These are phyloP conservation scores for Thaumatotibia leucotreta DNA, from an alignment of 1,140 invertebrate genomes.

Conservation along the genomic window DNA sequence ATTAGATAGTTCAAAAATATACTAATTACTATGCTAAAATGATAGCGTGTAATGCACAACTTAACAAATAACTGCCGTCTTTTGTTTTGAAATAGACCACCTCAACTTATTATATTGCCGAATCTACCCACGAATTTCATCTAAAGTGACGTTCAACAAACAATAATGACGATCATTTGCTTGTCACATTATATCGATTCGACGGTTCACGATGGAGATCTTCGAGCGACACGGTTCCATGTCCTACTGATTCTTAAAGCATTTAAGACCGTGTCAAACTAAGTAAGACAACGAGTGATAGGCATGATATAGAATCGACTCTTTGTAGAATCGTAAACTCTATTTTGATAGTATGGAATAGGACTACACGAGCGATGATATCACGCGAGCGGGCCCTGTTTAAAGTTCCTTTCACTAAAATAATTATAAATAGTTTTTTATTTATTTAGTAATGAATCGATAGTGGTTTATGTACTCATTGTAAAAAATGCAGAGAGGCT, in stretches of 20 bases:
- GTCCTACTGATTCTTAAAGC: background rate
- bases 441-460: no score
- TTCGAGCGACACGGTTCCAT: background rate
- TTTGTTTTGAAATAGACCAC: no score
- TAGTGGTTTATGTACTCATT: no score
- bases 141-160: slow-evolving; percentile 14
- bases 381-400: no score
- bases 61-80: no score
- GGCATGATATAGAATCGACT: background rate
- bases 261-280: background rate
- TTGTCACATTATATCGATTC: slow-evolving; percentile 18
- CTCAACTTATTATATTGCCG: background rate
- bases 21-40: no score
- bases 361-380: no score
- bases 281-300: background rate
- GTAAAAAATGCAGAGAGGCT: no score
- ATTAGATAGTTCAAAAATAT: no score
- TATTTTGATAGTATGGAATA: background rate
- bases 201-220: background rate
- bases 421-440: no score
- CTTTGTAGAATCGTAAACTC: background rate
- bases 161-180: slow-evolving; percentile 31
- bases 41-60: no score
- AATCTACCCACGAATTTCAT: background rate
- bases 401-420: no score